Conservation (phyloP, 2,888 invertebrate species). For the Lithophane ornitopus region DNA sequence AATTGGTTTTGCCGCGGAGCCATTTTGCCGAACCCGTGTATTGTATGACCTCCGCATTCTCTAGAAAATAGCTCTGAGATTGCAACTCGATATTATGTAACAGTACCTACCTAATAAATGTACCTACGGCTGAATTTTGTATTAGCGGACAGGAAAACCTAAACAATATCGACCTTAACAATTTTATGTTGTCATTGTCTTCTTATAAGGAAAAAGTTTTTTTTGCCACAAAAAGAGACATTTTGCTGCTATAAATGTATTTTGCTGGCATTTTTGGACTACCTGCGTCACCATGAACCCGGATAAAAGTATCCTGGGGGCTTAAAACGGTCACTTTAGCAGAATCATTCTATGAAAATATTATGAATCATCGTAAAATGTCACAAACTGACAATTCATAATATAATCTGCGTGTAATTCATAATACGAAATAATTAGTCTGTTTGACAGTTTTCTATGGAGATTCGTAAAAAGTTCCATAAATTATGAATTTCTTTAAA, state of each 20-base stretch:
- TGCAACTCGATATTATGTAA: constrained; percentile 58
- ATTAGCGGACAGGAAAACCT: constrained; percentile 19
- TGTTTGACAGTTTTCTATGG: no score
- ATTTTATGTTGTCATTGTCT: background rate
- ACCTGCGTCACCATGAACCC: background rate
- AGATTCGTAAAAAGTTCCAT: no score
- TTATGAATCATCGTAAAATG: no score
- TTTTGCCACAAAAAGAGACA: background rate
- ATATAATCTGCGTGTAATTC: no score
- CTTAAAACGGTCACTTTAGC: no score
- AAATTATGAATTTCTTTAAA: no score
- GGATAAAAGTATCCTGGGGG: background rate
- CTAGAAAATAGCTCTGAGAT: constrained; percentile 65
- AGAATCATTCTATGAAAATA: no score
- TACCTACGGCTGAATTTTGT: constrained; percentile 22
- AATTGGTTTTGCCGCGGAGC: constrained; percentile 69
- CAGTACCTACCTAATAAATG: constrained; percentile 41
- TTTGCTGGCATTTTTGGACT: background rate
- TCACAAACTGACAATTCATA: no score
- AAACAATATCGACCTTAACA: constrained; percentile 18
- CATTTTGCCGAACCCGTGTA: constrained; percentile 56
- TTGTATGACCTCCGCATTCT: constrained; percentile 66
- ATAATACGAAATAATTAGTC: no score
- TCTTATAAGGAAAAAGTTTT: constrained; percentile 8
- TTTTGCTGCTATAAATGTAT: background rate